These are phyloP conservation scores for Lucifuga dentata DNA, from an alignment of 2,113 vertebrate genomes.

Conservation along the genomic window DNA sequence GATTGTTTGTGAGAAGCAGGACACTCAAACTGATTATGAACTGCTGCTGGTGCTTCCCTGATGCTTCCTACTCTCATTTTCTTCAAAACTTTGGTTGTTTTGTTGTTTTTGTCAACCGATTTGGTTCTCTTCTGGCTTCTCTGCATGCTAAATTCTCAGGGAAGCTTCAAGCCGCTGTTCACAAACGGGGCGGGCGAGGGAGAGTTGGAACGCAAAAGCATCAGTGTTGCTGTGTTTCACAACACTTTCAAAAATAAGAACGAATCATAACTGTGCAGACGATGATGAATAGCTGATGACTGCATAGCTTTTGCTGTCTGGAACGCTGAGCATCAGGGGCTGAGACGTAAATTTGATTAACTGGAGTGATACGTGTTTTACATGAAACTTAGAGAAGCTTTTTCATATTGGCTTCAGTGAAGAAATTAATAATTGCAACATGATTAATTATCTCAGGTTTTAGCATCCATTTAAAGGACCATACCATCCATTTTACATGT, in stretches of 20 bases:
- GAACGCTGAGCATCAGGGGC: slow-evolving; percentile 13
- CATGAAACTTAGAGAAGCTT: too few species aligned
- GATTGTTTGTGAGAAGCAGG: slow-evolving; percentile 26
- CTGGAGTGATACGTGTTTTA: too few species aligned
- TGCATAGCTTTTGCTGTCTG: too few species aligned
- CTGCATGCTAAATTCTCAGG: slow-evolving; percentile 27
- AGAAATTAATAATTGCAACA: too few species aligned
- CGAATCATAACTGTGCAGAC: slow-evolving; percentile 20
- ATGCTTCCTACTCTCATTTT: slow-evolving; percentile 8
- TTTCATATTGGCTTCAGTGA: too few species aligned
- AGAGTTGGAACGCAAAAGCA: too few species aligned
- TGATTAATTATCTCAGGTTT: too few species aligned
- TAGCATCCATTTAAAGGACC: too few species aligned
- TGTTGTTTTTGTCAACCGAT: neutral
- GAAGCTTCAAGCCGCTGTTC: slow-evolving; percentile 47
- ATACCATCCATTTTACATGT: too few species aligned
- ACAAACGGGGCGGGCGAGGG: slow-evolving; percentile 10
- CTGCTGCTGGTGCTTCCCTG: neutral
- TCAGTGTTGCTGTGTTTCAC: too few species aligned
- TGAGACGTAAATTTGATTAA: too few species aligned
- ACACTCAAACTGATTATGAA: slow-evolving; percentile 10
- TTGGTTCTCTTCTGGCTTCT: slow-evolving; percentile 35
- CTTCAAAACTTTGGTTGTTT: neutral
- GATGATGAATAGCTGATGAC: slow-evolving; percentile 44
- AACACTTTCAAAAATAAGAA: slow-evolving; percentile 35